phyloP scores from a whole-genome alignment of 2,113 vertebrate species.

The Eurystomus gularis region DNA sequence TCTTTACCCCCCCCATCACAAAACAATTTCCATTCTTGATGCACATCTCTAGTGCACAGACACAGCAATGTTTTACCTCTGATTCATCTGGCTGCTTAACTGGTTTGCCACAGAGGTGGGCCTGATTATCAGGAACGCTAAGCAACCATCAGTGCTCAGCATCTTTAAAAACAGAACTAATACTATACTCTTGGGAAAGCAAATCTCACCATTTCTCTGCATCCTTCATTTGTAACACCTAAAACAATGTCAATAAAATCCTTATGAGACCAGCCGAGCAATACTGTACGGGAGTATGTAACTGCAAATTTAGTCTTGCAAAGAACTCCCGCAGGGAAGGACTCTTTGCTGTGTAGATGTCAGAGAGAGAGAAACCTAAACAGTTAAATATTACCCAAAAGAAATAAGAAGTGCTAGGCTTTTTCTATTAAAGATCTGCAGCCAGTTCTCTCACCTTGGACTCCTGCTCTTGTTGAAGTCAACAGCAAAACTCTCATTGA shows the following conservation, averaged over 20 bases:
- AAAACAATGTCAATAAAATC: neutral
- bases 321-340: neutral
- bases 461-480: neutral
- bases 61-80: neutral
- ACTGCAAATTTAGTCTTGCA: neutral
- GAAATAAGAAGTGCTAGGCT: neutral
- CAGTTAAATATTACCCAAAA: neutral
- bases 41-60: neutral
- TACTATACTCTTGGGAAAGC: neutral
- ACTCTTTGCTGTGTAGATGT: neutral
- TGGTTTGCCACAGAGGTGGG: neutral
- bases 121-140: neutral
- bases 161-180: neutral
- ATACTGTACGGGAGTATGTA: neutral
- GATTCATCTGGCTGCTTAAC: neutral
- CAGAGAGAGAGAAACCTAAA: neutral
- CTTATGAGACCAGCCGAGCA: neutral
- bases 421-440: neutral
- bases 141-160: neutral
- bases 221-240: neutral
- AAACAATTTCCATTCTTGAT: neutral
- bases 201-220: neutral
- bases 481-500: constrained; percentile 16
- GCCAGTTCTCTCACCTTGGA: neutral
- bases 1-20: neutral